Base-by-base conservation (phyloP, 1,140 invertebrate species). In the Drosophila lacteicornis region DNA sequence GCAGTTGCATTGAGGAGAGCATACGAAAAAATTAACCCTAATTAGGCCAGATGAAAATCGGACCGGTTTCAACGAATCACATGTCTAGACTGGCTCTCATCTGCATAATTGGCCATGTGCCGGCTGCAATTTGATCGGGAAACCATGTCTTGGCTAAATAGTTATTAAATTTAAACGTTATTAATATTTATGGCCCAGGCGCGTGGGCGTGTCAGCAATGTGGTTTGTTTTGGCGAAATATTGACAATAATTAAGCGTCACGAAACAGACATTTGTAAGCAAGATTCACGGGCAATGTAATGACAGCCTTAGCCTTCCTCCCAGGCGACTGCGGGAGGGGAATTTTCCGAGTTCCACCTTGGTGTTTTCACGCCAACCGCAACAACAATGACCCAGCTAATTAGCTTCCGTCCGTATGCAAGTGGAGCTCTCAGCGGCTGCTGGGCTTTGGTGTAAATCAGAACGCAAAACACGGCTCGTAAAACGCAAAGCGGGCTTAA, bases 51-150 rank as follows among this genome's bases (percentile, higher is more conserved):
- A 38, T 67, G 38, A 40, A 67, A 79, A 69, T 75, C 33, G 50
- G 60, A 75, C 80, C 63, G 74, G 82, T 79, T 86, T 57, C 4
- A 22, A 17, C 30, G 67, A 79, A 90, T 80, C 84, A 78, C 58
- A 71, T 84, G 84, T 84, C 85, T 90, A 88, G 85, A 84, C 81
- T 75, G 38, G 47, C 45, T 50, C 62, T 84, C 78, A 88, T 87
- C 68, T 84, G 77, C 84, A 87, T 87, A 87, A 87, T 87, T 88
- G 76, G 59, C 68, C 58, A 51, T 65, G 53, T 69, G 67, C 19
- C 62, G 42, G 22, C 55, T 50, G 30, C 67, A 75, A 75, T 75
- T 63, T 51, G 27, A 47, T 46, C 15, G 33, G 65, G 46, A 60
- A 43, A 50, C 53, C 73, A 67, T 65, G 61, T 73, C 67, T 69